phyloP scores from a whole-genome alignment of 35 echinoderm and acorn worm species.

The Holothuria glaberrima region DNA sequence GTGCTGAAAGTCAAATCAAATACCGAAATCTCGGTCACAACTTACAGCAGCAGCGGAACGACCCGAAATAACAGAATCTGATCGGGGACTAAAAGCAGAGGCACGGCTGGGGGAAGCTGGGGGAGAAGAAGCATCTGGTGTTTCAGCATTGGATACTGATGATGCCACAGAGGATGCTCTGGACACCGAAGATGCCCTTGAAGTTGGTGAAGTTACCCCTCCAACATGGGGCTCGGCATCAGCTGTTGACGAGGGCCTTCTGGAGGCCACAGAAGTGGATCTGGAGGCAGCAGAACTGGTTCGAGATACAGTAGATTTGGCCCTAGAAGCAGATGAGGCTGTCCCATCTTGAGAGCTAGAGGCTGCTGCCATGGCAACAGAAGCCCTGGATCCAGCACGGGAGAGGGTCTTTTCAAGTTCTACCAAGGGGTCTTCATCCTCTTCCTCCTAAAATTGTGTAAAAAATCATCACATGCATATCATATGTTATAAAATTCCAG shows the following conservation, averaged over 20 bases:
- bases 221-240: background rate
- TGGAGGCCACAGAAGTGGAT: background rate
- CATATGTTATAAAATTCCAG: too few relatives aligned
- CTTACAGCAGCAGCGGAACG: conserved; percentile 14
- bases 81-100: conserved; percentile 30
- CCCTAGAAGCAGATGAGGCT: conserved; percentile 3
- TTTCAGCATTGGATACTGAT: background rate
- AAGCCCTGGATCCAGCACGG: conserved; percentile 11
- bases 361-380: background rate
- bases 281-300: background rate
- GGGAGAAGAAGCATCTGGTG: conserved; percentile 9
- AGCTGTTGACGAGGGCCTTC: background rate
- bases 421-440: conserved; percentile 21
- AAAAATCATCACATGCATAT: too few relatives aligned
- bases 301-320: background rate
- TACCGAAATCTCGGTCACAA: background rate
- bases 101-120: conserved; percentile 14
- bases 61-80: conserved; percentile 31
- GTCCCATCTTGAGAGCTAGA: background rate
- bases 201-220: background rate
- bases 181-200: background rate
- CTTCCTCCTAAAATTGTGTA: background rate
- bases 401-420: conserved; percentile 29
- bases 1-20: too few relatives aligned
- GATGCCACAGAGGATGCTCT: conserved; percentile 21